These are phyloP conservation scores for Chanos chanos DNA, from an alignment of 2,797 vertebrate species.

Conservation along the genomic window DNA sequence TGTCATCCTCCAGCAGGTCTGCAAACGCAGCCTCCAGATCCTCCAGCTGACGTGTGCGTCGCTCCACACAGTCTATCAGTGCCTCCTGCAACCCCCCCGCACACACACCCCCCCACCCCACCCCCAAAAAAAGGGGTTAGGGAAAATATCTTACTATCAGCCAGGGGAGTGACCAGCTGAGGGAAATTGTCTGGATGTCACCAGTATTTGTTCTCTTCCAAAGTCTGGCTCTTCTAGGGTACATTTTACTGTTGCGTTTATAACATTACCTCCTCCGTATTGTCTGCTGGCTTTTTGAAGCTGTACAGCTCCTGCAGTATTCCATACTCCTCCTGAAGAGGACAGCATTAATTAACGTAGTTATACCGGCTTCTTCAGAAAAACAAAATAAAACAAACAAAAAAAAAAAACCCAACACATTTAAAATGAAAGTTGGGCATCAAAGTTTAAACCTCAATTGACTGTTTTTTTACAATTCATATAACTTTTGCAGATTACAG, in stretches of 20 bases:
- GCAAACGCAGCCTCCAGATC: slow-evolving; percentile 91
- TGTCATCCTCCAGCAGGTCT: slow-evolving; percentile 86
- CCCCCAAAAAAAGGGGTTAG: too few species aligned
- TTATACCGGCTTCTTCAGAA: too few species aligned
- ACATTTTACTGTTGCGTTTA: too few species aligned
- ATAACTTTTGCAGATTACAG: too few species aligned
- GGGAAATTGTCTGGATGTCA: too few species aligned
- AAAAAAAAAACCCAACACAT: background rate
- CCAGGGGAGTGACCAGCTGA: too few species aligned
- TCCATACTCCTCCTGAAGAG: slow-evolving; percentile 81
- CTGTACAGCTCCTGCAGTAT: slow-evolving; percentile 87
- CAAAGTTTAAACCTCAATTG: too few species aligned
- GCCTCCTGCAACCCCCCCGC: slow-evolving; percentile 68
- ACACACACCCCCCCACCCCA: too few species aligned
- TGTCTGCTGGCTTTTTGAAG: slow-evolving; percentile 78
- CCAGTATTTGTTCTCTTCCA: too few species aligned
- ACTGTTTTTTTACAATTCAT: too few species aligned
- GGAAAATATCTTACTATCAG: too few species aligned
- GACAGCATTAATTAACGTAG: background rate
- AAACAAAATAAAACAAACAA: background rate
- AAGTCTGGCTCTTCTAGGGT: too few species aligned
- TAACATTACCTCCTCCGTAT: slow-evolving; percentile 78
- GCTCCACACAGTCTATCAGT: slow-evolving; percentile 83
- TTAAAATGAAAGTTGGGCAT: background rate
- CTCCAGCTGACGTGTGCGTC: slow-evolving; percentile 84